Evolutionary conservation across 2,797 vertebrate genomes (phyloP).

Genomic region (Orientallactaga sibirica): DNA sequence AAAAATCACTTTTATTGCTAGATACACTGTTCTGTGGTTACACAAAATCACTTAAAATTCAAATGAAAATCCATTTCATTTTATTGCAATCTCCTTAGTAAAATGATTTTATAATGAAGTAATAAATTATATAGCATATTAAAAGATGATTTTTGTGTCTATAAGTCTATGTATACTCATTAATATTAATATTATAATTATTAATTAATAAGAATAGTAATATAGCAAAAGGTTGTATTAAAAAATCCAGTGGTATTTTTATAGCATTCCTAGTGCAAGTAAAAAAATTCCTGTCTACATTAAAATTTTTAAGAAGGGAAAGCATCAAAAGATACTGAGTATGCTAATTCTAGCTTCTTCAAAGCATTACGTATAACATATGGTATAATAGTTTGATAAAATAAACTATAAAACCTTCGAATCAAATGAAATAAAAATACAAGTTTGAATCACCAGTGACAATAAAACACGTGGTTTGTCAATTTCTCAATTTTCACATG

Average conservation of each 20-base stretch:
- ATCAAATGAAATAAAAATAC: conserved; percentile 3
- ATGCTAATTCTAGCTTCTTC: not conserved
- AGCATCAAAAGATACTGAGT: not conserved
- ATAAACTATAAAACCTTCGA: conserved; percentile 4
- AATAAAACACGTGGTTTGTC: not conserved
- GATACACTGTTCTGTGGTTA: conserved; percentile 1
- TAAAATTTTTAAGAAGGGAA: not conserved
- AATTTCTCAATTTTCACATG: not conserved
- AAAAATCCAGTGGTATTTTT: not conserved
- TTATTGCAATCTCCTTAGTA: conserved; percentile 18
- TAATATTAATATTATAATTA: not conserved
- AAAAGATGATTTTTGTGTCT: not conserved
- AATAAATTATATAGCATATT: not conserved
- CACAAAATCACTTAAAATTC: conserved; percentile 43
- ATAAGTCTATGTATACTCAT: not conserved
- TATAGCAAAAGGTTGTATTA: not conserved
- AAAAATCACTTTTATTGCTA: conserved; percentile 22
- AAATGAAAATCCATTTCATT: conserved; percentile 50
- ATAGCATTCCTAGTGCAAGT: not conserved
- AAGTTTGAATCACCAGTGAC: not conserved
- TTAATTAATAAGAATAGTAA: no score
- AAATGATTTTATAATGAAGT: conserved; percentile 45
- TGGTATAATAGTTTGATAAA: conserved; percentile 8
- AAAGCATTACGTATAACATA: conserved; percentile 28
- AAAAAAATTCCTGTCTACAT: not conserved